Conservation (phyloP, 30 jellyfish, hydroid and myxozoan genomes). For the Chironex yamaguchii region DNA sequence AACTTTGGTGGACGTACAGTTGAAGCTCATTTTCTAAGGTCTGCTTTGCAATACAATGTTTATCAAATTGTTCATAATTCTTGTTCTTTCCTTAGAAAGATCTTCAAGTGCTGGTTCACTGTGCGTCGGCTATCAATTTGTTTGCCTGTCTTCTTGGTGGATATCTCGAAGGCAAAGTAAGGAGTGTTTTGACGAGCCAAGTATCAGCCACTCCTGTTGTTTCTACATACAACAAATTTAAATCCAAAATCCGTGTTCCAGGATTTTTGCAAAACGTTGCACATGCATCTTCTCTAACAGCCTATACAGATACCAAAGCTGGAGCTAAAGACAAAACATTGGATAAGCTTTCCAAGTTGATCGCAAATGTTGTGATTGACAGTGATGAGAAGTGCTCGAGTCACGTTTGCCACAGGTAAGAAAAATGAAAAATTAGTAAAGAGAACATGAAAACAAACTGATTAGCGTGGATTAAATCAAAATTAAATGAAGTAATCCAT, state of each 20-base stretch:
- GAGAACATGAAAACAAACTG: too few species aligned
- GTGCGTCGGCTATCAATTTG: constrained; percentile 39
- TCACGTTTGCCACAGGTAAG: constrained; percentile 70
- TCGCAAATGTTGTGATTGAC: constrained; percentile 5
- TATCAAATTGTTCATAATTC: too few species aligned
- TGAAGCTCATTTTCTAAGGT: too few species aligned
- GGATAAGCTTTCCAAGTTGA: background rate
- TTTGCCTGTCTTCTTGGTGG: constrained; percentile 17
- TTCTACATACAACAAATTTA: constrained; percentile 11
- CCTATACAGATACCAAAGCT: constrained; percentile 45
- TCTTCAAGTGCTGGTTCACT: constrained; percentile 42
- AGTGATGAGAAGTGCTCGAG: constrained; percentile 44
- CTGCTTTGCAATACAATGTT: too few species aligned
- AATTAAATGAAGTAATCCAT: too few species aligned
- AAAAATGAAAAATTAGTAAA: too few species aligned
- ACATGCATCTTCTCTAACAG: constrained; percentile 25
- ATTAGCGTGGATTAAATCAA: too few species aligned
- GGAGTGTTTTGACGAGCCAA: constrained; percentile 48
- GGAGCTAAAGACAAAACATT: constrained; percentile 20
- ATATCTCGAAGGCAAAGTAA: constrained; percentile 51
- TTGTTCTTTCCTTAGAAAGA: too few species aligned
- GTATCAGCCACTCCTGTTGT: constrained; percentile 52
- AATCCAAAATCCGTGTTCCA: constrained; percentile 17
- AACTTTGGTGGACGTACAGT: too few species aligned
- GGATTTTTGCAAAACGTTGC: constrained; percentile 1